Conservation (phyloP, 2,797 vertebrate species). For the Loris lydekkerianus region DNA sequence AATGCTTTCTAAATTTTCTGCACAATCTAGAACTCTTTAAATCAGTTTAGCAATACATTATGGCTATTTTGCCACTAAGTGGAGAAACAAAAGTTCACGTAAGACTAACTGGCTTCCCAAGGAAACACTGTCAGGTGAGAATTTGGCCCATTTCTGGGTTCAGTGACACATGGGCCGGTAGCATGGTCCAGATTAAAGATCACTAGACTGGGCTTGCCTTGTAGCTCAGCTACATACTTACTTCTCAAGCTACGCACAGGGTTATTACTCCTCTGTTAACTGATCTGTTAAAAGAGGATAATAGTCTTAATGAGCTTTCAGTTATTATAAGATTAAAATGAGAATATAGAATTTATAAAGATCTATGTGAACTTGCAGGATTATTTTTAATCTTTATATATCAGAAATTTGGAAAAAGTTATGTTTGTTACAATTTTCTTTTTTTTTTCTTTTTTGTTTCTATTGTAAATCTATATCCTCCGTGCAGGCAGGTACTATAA, state of each 20-base stretch:
- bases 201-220: neutral
- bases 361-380: neutral
- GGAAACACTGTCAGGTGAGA: neutral
- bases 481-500: neutral
- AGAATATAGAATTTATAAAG: neutral
- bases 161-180: neutral
- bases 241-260: neutral
- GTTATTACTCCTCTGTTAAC: neutral
- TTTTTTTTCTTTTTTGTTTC: neutral
- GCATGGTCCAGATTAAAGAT: neutral
- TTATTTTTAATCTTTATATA: neutral
- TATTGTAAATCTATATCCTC: neutral
- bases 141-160: neutral
- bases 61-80: neutral
- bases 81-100: neutral
- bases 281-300: neutral
- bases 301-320: neutral
- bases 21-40: neutral
- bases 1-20: neutral
- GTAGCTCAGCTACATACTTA: neutral
- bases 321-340: constrained; percentile 16
- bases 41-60: neutral
- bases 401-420: neutral
- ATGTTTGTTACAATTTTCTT: neutral
- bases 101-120: neutral